These are phyloP conservation scores for Drosophila picticornis DNA, from an alignment of 2,888 invertebrate genomes.

Conservation along the genomic window DNA sequence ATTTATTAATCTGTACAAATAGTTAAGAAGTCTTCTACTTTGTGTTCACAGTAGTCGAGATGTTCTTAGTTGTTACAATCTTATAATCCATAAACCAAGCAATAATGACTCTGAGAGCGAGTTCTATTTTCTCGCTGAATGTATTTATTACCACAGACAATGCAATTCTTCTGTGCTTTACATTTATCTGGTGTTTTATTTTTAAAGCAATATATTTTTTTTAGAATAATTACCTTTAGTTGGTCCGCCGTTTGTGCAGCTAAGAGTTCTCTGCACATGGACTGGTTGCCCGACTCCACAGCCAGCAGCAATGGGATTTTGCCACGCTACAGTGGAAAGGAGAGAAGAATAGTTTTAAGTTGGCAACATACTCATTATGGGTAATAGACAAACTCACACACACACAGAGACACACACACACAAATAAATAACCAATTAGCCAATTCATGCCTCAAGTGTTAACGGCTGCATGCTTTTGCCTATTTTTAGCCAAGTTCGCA, in stretches of 20 bases:
- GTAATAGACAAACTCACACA: conserved; percentile 25
- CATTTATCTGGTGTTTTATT: conserved; percentile 16
- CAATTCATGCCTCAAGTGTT: conserved; percentile 78
- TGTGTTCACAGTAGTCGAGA: not conserved
- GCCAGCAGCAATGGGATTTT: conserved; percentile 97
- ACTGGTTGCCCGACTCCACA: conserved; percentile 97
- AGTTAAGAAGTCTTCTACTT: not conserved
- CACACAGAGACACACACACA: conserved; percentile 25
- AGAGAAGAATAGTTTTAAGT: conserved; percentile 3
- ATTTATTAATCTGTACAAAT: not conserved
- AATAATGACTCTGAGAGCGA: not conserved
- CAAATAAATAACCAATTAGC: conserved; percentile 77
- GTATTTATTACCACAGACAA: not conserved
- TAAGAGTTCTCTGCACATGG: conserved; percentile 97
- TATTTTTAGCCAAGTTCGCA: conserved; percentile 79
- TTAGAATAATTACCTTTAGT: conserved; percentile 87
- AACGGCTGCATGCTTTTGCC: conserved; percentile 68
- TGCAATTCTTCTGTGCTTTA: not conserved
- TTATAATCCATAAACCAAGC: not conserved
- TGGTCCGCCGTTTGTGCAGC: conserved; percentile 95
- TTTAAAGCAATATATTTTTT: not conserved
- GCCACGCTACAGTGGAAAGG: conserved; percentile 89
- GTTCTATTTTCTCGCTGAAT: not conserved
- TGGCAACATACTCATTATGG: conserved; percentile 40
- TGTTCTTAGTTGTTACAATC: not conserved